Evolutionary conservation across 2,888 invertebrate species (phyloP).

Genomic region (Ophioninae sp.): DNA sequence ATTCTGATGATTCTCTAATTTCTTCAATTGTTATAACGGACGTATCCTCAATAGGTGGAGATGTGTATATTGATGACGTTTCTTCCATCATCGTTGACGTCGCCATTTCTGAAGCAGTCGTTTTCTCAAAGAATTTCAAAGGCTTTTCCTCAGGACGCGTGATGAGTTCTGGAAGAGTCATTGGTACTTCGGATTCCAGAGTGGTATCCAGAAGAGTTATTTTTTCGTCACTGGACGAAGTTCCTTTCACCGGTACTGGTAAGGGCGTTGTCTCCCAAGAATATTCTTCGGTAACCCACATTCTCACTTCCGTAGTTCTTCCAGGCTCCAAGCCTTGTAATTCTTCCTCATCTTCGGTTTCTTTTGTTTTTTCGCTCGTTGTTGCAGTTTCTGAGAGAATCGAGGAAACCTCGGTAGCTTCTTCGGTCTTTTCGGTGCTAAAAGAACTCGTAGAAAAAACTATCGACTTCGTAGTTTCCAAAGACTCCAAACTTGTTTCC

Average conservation of each 20-base stretch:
- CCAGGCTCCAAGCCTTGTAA: neutral
- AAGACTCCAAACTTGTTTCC: neutral
- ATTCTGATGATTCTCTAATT: conserved; percentile 10
- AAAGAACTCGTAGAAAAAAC: neutral
- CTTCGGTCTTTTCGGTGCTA: neutral
- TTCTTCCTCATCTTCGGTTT: neutral
- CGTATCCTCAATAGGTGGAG: conserved; percentile 14
- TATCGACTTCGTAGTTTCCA: neutral
- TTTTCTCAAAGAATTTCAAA: conserved; percentile 23
- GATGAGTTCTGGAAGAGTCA: conserved; percentile 56
- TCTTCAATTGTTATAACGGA: conserved; percentile 42
- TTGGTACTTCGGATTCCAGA: conserved; percentile 24
- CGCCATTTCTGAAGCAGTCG: neutral
- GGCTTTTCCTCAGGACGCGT: conserved; percentile 43
- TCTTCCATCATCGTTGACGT: neutral
- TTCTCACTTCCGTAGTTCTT: conserved; percentile 51
- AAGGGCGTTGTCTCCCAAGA: conserved; percentile 30
- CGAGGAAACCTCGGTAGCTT: neutral
- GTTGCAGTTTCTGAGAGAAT: neutral
- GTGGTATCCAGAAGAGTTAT: conserved; percentile 14
- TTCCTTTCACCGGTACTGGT: conserved; percentile 14
- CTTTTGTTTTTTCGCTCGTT: neutral
- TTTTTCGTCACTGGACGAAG: conserved; percentile 4
- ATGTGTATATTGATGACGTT: conserved; percentile 1
- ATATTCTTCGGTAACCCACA: conserved; percentile 41